Evolutionary conservation across 2,113 vertebrate species (phyloP), one percentile per base, ranked within the genome.

Genomic region (Gobius niger): DNA sequence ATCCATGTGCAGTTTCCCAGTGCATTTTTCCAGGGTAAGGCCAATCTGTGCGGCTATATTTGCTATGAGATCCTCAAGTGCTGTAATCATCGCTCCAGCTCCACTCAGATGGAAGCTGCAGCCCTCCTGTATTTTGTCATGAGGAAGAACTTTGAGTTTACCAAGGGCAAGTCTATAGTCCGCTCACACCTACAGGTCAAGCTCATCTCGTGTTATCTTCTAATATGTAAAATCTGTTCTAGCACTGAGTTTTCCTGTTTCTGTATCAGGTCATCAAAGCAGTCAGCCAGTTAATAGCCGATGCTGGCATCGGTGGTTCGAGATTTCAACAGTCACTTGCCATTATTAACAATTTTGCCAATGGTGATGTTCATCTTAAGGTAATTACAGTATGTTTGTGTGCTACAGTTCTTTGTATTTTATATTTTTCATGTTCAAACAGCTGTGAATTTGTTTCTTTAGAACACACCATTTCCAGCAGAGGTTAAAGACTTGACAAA

Each of bases 401-500:
- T 19, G 10, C 9, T 9, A 51, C 15, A 49, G 5, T 13, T 49
- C 2, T 54, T 9, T 24, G 2, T 24, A 12, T 9, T 24, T 19
- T 11, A 19, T 11, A 11, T 53, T 18, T 19, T 1, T 3, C 18
- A 18, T n/a, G 18, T 46, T 57, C 24, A 15, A 9, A 1, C 34
- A 59, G 9, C 41, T 34, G 41, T 40, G 13, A 40, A 41, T 15
- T 15, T 40, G 13, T 40, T 41, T 63, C 11, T 51, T 10, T 94
- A 99, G 98, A 98, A 92, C 91, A 93, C 95, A 71, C 84, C 95
- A 52, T 98, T 99, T 87, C 96, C 98, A 47, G 95, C 95, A 66
- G 97, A 99, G 78, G 98, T 99, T 65, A 99, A 99, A 88, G 98
- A 99, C 73, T 89, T 99, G 73, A 99, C 96, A 52, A 99, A 99